phyloP scores from a whole-genome alignment of 2,797 vertebrate species.

The Sebastolobus alascanus region DNA sequence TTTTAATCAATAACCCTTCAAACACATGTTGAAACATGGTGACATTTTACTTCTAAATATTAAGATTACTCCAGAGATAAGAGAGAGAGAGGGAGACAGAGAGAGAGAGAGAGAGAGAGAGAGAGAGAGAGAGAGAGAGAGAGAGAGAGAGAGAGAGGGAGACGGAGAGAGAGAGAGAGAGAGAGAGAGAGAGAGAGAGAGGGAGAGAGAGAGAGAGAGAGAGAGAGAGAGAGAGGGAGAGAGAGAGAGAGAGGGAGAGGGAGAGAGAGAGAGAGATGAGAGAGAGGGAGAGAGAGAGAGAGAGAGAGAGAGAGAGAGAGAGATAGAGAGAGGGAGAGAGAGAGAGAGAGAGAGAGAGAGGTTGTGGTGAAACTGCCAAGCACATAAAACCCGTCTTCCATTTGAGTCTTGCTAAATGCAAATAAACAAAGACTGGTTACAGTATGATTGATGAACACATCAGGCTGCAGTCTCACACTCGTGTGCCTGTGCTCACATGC shows the following conservation, averaged over 20 bases:
- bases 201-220: no score
- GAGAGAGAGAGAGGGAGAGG: no score
- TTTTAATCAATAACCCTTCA: not conserved
- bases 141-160: no score
- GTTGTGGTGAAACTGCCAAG: conserved; percentile 36
- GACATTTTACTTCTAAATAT: not conserved
- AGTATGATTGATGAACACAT: conserved; percentile 63
- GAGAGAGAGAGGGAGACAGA: no score
- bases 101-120: no score
- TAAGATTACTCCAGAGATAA: conserved; percentile 2
- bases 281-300: no score
- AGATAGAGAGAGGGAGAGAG: not conserved
- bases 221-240: no score
- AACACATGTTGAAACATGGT: not conserved
- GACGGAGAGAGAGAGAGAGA: no score
- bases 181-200: no score
- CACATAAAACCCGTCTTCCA: conserved; percentile 49
- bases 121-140: no score
- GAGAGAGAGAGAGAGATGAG: no score
- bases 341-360: not conserved
- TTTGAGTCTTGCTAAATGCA: conserved; percentile 55
- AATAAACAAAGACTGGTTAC: conserved; percentile 60
- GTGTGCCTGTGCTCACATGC: not conserved
- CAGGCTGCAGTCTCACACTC: conserved; percentile 22
- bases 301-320: not conserved